These are phyloP conservation scores for Podarcis cretensis DNA, from an alignment of 2,113 vertebrate species.

Conservation along the genomic window DNA sequence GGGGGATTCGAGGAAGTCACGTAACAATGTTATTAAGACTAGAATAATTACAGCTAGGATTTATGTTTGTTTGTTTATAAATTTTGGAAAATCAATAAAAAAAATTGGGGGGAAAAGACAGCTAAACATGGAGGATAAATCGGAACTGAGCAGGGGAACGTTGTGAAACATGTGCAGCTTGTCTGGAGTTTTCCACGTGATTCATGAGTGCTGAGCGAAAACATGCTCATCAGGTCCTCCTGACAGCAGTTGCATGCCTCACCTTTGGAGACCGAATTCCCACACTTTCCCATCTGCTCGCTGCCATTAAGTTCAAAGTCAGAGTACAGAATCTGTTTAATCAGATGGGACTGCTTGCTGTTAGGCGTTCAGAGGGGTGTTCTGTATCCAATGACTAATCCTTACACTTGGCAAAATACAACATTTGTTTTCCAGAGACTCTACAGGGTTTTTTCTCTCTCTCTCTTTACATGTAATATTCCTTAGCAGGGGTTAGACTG, in stretches of 20 bases:
- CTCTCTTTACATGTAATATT: constrained; percentile 53
- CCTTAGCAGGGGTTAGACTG: background rate
- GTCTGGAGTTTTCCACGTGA: background rate
- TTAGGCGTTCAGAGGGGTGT: constrained; percentile 7
- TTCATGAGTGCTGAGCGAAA: constrained; percentile 4
- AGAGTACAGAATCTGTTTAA: constrained; percentile 61
- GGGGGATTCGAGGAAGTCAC: no score
- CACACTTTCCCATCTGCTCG: constrained; percentile 57
- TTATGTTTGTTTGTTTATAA: no score
- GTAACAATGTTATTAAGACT: no score
- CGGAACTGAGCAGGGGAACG: background rate
- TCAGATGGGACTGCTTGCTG: constrained; percentile 57
- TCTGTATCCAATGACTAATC: rapidly evolving
- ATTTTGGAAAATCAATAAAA: no score
- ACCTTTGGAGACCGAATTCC: constrained; percentile 24
- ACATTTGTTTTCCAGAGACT: constrained; percentile 34
- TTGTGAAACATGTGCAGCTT: background rate
- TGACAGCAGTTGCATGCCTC: background rate
- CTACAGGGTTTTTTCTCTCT: background rate
- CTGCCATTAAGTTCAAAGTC: constrained; percentile 63
- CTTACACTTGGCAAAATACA: background rate
- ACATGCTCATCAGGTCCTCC: background rate
- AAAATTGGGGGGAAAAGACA: background rate
- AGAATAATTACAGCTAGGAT: no score
- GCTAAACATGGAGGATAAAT: constrained; percentile 16